These are phyloP conservation scores for Cordilura impudica DNA, from an alignment of 2,888 invertebrate genomes.

Conservation along the genomic window DNA sequence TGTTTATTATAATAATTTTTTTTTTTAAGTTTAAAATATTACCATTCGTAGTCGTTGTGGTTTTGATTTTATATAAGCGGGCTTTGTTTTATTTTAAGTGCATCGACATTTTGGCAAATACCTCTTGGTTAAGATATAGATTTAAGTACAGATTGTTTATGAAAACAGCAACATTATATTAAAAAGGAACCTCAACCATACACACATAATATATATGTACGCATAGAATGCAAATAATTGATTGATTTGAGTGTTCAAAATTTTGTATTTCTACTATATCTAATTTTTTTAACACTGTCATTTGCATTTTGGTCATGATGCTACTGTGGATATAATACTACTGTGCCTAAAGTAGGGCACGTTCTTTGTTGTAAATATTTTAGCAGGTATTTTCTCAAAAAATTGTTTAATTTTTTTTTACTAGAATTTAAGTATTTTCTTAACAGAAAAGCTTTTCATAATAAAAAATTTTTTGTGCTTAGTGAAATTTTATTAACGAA, in stretches of 20 bases:
- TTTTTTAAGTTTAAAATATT: constrained; percentile 21
- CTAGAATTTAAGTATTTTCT: constrained; percentile 17
- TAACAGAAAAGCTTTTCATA: not conserved
- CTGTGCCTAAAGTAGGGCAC: not conserved
- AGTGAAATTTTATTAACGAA: constrained; percentile 13
- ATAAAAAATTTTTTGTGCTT: too few relatives aligned
- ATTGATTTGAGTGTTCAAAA: not conserved
- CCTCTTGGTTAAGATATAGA: not conserved
- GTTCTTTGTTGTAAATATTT: constrained; percentile 50
- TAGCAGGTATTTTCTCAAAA: constrained; percentile 17
- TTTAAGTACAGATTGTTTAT: not conserved
- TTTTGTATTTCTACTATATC: not conserved
- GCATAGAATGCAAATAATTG: not conserved
- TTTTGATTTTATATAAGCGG: not conserved
- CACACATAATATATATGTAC: not conserved
- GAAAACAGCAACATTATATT: not conserved
- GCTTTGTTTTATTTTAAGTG: not conserved
- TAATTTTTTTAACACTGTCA: constrained; percentile 19
- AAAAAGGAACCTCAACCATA: not conserved
- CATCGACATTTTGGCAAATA: not conserved
- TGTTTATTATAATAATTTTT: constrained; percentile 6
- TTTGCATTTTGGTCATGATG: constrained; percentile 38
- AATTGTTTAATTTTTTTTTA: not conserved
- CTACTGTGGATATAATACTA: not conserved
- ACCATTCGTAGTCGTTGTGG: not conserved